phyloP scores from a whole-genome alignment of 2,113 vertebrate species.

The Prunella fulvescens region DNA sequence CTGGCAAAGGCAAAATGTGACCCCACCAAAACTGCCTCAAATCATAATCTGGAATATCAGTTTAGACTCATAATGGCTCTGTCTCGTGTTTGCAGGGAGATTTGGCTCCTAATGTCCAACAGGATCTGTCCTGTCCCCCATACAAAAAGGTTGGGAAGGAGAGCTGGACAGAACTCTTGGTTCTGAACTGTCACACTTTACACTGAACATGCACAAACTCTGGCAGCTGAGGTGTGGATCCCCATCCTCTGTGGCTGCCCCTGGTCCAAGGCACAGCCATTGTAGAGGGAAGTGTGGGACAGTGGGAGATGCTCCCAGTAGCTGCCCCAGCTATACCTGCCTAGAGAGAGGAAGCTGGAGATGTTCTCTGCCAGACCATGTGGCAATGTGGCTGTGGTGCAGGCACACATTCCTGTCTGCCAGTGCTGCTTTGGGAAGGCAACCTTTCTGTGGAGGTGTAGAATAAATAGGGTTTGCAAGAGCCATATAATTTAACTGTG shows the following conservation, averaged over 20 bases:
- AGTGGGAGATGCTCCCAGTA: not conserved
- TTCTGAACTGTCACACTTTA: not conserved
- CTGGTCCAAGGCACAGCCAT: fast-evolving
- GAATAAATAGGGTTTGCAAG: not conserved
- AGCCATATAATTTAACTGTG: not conserved
- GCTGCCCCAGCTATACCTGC: not conserved
- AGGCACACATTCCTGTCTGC: not conserved
- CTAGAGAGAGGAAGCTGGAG: not conserved
- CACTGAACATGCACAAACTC: not conserved
- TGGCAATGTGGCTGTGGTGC: not conserved
- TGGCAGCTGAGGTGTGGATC: not conserved
- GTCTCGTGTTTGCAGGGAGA: not conserved
- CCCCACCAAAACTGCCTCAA: not conserved
- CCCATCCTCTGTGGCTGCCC: not conserved
- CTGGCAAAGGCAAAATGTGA: not conserved
- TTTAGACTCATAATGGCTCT: not conserved
- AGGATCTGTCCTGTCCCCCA: not conserved
- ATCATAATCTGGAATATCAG: not conserved
- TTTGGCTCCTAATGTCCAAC: not conserved
- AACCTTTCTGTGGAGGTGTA: not conserved
- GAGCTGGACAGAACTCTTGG: not conserved
- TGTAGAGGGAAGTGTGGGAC: not conserved
- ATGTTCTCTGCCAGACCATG: not conserved
- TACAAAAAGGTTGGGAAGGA: not conserved
- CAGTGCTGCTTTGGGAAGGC: not conserved